Conservation (phyloP, 2,113 vertebrate genomes). For the western clawed frog (Xenopus tropicalis) region UCB_Xtro_10.0 CM004446.2:112971501-112972000, state of each 20-base stretch:
- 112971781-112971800: conserved; percentile 37
- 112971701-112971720: conserved; percentile 33
- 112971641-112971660: conserved; percentile 43
- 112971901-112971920: background rate
- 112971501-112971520: background rate
- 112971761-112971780: conserved; percentile 25
- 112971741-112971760: conserved; percentile 29
- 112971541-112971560: background rate
- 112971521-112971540: background rate
- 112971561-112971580: background rate
- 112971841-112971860: conserved; percentile 13
- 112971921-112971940: background rate
- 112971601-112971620: conserved; percentile 4
- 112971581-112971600: conserved; percentile 38
- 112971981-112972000: too few species aligned
- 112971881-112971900: background rate
- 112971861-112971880: conserved; percentile 35
- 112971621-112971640: conserved; percentile 21
- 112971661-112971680: conserved; percentile 38
- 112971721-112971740: conserved; percentile 36
- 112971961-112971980: too few species aligned
- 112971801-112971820: conserved; percentile 41
- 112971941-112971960: background rate
- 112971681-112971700: conserved; percentile 42
- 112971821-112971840: conserved; percentile 43